A percentile compares a stretch with the other conserved stretches of the same genome.
Conservation (phyloP, 1,140 invertebrate species). For the Bathynomus jamesi region DNA sequence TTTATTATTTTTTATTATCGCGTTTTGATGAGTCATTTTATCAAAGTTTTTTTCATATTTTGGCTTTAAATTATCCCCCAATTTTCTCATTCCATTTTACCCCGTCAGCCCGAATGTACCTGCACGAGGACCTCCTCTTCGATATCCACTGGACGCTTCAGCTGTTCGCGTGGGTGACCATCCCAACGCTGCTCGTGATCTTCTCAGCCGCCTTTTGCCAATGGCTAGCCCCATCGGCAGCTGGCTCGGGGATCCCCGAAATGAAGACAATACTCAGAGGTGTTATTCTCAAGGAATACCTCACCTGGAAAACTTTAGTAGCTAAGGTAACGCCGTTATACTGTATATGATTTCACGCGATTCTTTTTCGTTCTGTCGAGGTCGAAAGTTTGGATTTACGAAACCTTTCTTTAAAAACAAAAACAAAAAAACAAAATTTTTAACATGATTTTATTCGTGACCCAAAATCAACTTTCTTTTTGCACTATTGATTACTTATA, state of each 20-base stretch:
- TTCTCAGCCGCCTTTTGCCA: conserved; percentile 66
- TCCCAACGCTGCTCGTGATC: conserved; percentile 78
- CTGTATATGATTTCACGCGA: too few species aligned
- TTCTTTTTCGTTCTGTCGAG: too few species aligned
- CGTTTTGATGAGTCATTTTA: too few species aligned
- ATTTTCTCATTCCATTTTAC: not conserved
- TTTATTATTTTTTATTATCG: too few species aligned
- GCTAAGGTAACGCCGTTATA: conserved; percentile 81
- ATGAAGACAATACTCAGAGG: conserved; percentile 98
- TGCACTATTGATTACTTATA: too few species aligned
- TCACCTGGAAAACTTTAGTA: conserved; percentile 88
- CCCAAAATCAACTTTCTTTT: too few species aligned
- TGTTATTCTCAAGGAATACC: conserved; percentile 92
- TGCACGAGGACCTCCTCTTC: conserved; percentile 70
- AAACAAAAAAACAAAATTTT: too few species aligned
- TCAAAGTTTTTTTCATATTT: not conserved
- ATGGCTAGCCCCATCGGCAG: conserved; percentile 52
- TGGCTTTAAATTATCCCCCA: not conserved
- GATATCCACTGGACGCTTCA: conserved; percentile 64
- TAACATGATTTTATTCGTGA: too few species aligned
- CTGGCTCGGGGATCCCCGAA: conserved; percentile 96
- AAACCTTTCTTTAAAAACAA: too few species aligned
- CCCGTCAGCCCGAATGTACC: conserved; percentile 56
- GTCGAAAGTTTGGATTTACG: too few species aligned
- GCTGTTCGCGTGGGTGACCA: conserved; percentile 80